Conservation (phyloP, 2,888 invertebrate genomes). For the Glyphotaelius pellucidus region DNA sequence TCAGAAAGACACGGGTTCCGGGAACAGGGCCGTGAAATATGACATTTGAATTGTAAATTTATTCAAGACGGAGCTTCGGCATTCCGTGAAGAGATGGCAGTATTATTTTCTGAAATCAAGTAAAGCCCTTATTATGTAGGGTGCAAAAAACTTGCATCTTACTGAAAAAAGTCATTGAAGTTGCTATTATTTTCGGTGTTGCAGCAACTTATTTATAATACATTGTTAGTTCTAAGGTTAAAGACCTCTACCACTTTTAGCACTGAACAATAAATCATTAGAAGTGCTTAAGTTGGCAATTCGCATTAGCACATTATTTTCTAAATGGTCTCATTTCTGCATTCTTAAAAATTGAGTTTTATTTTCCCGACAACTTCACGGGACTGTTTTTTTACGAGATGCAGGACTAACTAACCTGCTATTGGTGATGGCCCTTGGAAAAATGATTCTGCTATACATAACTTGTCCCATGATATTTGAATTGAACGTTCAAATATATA, state of each 20-base stretch:
- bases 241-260: background rate
- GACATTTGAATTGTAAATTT: constrained; percentile 66
- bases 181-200: background rate
- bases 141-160: constrained; percentile 31
- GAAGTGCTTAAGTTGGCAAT: too few relatives aligned
- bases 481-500: too few relatives aligned
- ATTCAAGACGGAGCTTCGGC: constrained; percentile 63
- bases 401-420: too few relatives aligned
- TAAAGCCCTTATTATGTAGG: constrained; percentile 6
- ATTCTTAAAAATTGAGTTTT: too few relatives aligned
- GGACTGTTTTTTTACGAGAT: too few relatives aligned
- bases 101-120: constrained; percentile 37
- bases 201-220: background rate
- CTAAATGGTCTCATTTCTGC: too few relatives aligned
- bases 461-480: too few relatives aligned
- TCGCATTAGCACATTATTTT: too few relatives aligned
- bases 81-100: constrained; percentile 61
- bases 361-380: too few relatives aligned
- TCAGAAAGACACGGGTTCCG: constrained; percentile 56
- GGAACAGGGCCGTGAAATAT: constrained; percentile 61
- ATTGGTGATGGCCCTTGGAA: too few relatives aligned
- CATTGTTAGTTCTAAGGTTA: background rate
- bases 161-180: background rate
- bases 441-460: too few relatives aligned
- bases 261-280: too few relatives aligned